Percentiles rank a stretch among this genome's conserved stretches.
These are phyloP conservation scores for Silurus lanzhouensis DNA, from an alignment of 2,797 vertebrate species.

Conservation along the genomic window DNA sequence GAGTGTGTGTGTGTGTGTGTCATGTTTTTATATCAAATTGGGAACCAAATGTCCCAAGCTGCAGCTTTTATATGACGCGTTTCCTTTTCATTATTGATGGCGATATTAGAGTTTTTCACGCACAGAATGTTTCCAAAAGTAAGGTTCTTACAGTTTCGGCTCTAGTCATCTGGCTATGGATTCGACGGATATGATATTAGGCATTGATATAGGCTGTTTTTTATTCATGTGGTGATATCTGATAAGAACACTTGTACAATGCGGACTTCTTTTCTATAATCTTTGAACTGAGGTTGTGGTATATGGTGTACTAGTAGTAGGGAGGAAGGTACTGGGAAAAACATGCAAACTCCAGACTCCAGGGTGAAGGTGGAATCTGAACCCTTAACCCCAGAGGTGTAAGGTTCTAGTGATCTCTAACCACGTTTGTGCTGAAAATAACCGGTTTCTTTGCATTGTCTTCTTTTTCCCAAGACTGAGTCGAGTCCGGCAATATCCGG, in stretches of 20 bases:
- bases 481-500: neutral
- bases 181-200: neutral
- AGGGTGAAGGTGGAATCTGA: too few relatives aligned
- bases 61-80: neutral
- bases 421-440: neutral
- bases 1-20: slow-evolving; percentile 11
- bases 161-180: neutral
- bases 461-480: neutral
- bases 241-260: too few relatives aligned
- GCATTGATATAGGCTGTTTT: neutral
- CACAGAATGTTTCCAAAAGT: neutral
- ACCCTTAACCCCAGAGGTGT: too few relatives aligned
- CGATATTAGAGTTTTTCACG: neutral
- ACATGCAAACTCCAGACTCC: too few relatives aligned
- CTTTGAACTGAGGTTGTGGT: too few relatives aligned
- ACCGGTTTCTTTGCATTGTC: neutral
- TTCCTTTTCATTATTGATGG: neutral
- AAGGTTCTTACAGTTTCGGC: neutral
- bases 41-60: neutral
- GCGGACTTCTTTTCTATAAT: neutral
- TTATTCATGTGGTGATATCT: neutral
- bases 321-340: too few relatives aligned
- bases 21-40: neutral
- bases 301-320: too few relatives aligned
- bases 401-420: neutral